Evolutionary conservation across 2,888 invertebrate species (phyloP).

Genomic region (Drosophila mulleri): DNA sequence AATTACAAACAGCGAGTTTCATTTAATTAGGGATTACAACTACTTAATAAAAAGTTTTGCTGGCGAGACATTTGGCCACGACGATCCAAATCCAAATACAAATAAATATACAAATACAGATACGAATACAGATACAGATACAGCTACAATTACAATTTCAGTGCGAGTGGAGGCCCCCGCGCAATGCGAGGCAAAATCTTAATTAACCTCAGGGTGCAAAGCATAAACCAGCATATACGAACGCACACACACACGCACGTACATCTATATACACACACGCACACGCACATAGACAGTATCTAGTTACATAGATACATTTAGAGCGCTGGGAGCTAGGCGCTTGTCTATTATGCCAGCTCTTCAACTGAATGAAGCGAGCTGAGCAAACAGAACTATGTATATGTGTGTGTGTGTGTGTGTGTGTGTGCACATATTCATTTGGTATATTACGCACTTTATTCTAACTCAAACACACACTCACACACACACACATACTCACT

Average conservation of each 20-base stretch:
- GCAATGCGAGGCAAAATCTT: conserved; percentile 75
- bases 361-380: conserved; percentile 70
- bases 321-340: conserved; percentile 17
- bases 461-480: conserved; percentile 66
- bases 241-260: conserved; percentile 10
- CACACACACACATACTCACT: conserved; percentile 39
- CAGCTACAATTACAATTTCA: not conserved
- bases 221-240: conserved; percentile 58
- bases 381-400: conserved; percentile 72
- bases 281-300: not conserved
- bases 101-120: conserved; percentile 11
- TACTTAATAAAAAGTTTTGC: conserved; percentile 63
- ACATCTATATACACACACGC: not conserved
- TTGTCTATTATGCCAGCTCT: conserved; percentile 60
- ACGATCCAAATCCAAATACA: conserved; percentile 20
- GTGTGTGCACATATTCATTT: conserved; percentile 62
- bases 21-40: conserved; percentile 76
- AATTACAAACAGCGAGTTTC: conserved; percentile 60
- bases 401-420: conserved; percentile 13
- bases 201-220: conserved; percentile 75
- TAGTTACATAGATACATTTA: conserved; percentile 7
- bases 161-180: conserved; percentile 17
- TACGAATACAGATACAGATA: conserved; percentile 11
- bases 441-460: conserved; percentile 73
- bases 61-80: conserved; percentile 27